Evolutionary conservation across 2,888 invertebrate genomes (phyloP).

Genomic region (Deilephila porcellus): DNA sequence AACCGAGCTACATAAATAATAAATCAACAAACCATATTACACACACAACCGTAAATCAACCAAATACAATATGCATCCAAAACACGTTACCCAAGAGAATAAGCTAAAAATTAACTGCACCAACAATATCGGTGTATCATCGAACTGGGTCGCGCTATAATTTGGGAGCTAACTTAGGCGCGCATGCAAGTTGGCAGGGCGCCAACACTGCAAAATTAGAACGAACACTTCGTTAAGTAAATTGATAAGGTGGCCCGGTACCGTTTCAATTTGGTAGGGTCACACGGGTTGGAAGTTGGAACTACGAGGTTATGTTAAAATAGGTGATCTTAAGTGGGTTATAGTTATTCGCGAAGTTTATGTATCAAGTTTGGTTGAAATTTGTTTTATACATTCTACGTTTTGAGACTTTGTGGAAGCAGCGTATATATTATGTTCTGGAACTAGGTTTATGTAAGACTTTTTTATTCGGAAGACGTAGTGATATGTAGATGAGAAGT

Average conservation of each 20-base stretch:
- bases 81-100: not conserved
- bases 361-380: not conserved
- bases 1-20: too few species aligned
- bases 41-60: too few species aligned
- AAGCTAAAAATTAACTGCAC: conserved; percentile 5
- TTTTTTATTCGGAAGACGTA: too few species aligned
- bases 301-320: conserved; percentile 24
- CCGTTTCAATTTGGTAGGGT: conserved; percentile 44
- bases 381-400: not conserved
- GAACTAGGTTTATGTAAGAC: too few species aligned
- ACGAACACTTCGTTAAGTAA: conserved; percentile 60
- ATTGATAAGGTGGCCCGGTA: conserved; percentile 58
- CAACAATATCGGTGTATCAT: conserved; percentile 15
- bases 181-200: conserved; percentile 45
- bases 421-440: too few species aligned
- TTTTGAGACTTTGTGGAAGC: not conserved
- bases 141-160: conserved; percentile 48
- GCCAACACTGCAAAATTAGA: conserved; percentile 61
- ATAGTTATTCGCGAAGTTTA: conserved; percentile 5
- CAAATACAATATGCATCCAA: not conserved
- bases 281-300: conserved; percentile 26
- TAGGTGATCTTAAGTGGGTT: conserved; percentile 23
- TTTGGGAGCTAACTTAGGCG: conserved; percentile 39
- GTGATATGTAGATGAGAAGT: too few species aligned
- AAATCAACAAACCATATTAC: too few species aligned